phyloP scores from a whole-genome alignment of 2,888 invertebrate genomes.

The Tridacna crocea region DNA sequence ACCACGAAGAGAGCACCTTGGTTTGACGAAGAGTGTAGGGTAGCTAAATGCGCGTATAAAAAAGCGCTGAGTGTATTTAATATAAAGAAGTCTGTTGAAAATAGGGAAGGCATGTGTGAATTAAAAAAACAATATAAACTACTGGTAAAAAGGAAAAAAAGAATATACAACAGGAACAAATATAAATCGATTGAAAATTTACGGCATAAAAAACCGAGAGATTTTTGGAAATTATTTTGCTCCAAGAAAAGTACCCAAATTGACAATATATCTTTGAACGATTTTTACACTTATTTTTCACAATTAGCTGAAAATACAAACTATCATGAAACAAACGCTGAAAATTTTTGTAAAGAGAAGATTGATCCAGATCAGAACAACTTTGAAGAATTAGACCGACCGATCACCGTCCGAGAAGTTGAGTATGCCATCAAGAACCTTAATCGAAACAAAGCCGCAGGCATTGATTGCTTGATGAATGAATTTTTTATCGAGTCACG shows the following conservation, averaged over 20 bases:
- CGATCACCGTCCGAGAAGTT: background rate
- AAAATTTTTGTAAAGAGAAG: background rate
- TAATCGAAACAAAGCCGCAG: background rate
- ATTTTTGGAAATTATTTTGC: slow-evolving; percentile 36
- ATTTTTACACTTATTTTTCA: slow-evolving; percentile 6
- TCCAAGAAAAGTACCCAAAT: background rate
- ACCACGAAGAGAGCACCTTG: background rate
- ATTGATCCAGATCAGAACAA: background rate
- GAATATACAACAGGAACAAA: background rate
- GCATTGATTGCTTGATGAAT: background rate
- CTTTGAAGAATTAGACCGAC: slow-evolving; percentile 12
- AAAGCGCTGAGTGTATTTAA: background rate
- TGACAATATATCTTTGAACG: background rate
- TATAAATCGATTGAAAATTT: slow-evolving; percentile 12
- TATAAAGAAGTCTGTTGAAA: background rate
- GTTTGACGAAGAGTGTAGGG: slow-evolving; percentile 10
- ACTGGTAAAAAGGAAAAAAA: slow-evolving; percentile 1
- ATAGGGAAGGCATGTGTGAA: slow-evolving; percentile 1
- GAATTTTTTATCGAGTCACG: slow-evolving; percentile 6
- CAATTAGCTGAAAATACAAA: background rate
- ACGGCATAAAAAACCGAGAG: background rate
- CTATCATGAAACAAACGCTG: background rate
- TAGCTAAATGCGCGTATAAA: background rate
- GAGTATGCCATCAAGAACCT: background rate
- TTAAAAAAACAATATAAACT: background rate